phyloP scores from a whole-genome alignment of 2,797 vertebrate genomes.

The Tadarida brasiliensis region DNA sequence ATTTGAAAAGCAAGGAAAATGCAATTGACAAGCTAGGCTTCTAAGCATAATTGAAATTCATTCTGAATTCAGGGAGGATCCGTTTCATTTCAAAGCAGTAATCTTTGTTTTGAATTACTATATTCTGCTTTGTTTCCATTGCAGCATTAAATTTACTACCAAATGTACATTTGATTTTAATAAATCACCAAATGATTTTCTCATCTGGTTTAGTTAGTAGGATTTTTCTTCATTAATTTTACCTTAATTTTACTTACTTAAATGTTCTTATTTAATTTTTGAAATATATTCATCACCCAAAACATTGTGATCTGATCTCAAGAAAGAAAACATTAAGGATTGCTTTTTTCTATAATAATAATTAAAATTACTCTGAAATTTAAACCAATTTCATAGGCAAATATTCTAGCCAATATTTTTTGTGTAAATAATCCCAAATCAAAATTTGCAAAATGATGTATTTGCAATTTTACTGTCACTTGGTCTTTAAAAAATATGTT shows the following conservation, averaged over 20 bases:
- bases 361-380: constrained; percentile 15
- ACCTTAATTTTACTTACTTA: not conserved
- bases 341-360: not conserved
- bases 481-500: not conserved
- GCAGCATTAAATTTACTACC: constrained; percentile 36
- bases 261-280: constrained; percentile 47
- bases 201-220: constrained; percentile 21
- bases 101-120: constrained; percentile 66
- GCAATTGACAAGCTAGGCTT: constrained; percentile 61
- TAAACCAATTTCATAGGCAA: constrained; percentile 45
- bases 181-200: constrained; percentile 55
- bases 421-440: constrained; percentile 25
- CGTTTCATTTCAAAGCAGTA: constrained; percentile 71
- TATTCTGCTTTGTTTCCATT: constrained; percentile 60
- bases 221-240: constrained; percentile 60
- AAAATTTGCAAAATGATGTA: constrained; percentile 42
- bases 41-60: constrained; percentile 69
- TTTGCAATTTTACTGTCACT: not conserved
- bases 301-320: not conserved
- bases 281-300: constrained; percentile 6
- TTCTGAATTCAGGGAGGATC: constrained; percentile 66
- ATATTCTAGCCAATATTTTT: constrained; percentile 6
- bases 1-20: constrained; percentile 76
- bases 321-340: constrained; percentile 18
- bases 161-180: not conserved